phyloP scores from a whole-genome alignment of 1,140 invertebrate species.

The Scaptodrosophila lebanonensis region DNA sequence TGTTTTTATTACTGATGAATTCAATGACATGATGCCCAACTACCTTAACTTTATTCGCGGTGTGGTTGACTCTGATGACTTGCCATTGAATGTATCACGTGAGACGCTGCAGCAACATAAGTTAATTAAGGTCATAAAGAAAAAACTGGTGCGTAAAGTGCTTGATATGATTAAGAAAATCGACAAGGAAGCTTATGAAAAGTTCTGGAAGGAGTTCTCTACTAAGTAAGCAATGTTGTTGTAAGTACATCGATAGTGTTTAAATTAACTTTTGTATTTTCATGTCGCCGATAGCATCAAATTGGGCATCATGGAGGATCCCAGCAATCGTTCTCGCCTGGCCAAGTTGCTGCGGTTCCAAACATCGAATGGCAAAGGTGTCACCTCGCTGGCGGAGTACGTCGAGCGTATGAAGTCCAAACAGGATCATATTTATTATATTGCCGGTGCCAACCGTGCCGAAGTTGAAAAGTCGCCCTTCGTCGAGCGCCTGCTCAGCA shows the following conservation, averaged over 20 bases:
- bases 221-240: conserved; percentile 87
- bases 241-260: neutral
- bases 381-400: conserved; percentile 92
- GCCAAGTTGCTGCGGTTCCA: conserved; percentile 96
- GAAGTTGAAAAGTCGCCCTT: conserved; percentile 97
- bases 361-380: conserved; percentile 85
- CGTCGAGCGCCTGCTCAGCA: conserved; percentile 94
- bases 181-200: conserved; percentile 91
- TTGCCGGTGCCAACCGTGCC: conserved; percentile 91
- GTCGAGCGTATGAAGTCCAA: conserved; percentile 98
- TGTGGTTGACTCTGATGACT: conserved; percentile 99
- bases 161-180: conserved; percentile 99
- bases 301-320: conserved; percentile 98
- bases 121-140: conserved; percentile 98
- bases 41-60: conserved; percentile 96
- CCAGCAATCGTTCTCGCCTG: conserved; percentile 94
- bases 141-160: conserved; percentile 98
- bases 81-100: conserved; percentile 98
- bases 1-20: conserved; percentile 99
- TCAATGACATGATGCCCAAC: conserved; percentile 99
- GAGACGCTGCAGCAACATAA: conserved; percentile 99
- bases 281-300: conserved; percentile 88
- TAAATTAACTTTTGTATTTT: neutral
- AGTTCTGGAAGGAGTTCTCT: conserved; percentile 99
- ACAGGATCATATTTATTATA: conserved; percentile 97